A percentile compares a stretch with the other conserved stretches of the same genome.
phyloP scores from a whole-genome alignment of 2,888 invertebrate species.

The Andrena bucephala region DNA sequence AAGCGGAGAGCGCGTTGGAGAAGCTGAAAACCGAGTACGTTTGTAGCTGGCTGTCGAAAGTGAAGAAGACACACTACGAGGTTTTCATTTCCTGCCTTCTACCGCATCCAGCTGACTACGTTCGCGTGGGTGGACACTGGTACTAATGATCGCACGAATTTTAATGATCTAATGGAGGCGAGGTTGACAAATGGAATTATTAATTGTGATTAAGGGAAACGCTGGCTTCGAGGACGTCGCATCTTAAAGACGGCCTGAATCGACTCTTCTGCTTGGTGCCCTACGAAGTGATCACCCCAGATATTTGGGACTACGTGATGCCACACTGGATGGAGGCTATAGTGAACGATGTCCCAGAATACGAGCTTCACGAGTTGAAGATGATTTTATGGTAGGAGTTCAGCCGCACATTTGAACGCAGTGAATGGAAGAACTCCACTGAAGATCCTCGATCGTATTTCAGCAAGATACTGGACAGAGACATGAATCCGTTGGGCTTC shows the following conservation, averaged over 20 bases:
- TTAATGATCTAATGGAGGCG: neutral
- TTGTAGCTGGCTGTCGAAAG: slow-evolving; percentile 95
- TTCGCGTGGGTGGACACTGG: slow-evolving; percentile 98
- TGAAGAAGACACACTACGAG: slow-evolving; percentile 93
- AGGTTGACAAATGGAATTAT: neutral
- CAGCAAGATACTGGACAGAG: slow-evolving; percentile 98
- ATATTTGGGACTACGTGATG: slow-evolving; percentile 99
- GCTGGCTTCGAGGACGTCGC: slow-evolving; percentile 93
- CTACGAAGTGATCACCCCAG: slow-evolving; percentile 97
- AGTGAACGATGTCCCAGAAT: slow-evolving; percentile 95
- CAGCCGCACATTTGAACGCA: no score
- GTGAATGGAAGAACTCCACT: neutral
- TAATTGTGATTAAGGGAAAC: slow-evolving; percentile 88
- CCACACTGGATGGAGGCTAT: slow-evolving; percentile 99
- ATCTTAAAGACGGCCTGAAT: slow-evolving; percentile 97
- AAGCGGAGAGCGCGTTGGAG: slow-evolving; percentile 94
- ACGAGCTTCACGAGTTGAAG: slow-evolving; percentile 93
- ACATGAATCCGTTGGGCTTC: slow-evolving; percentile 97
- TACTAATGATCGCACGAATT: slow-evolving; percentile 79
- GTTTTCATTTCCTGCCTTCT: slow-evolving; percentile 97
- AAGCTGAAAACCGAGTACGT: slow-evolving; percentile 97
- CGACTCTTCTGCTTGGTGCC: slow-evolving; percentile 98
- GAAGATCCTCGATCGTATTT: slow-evolving; percentile 69
- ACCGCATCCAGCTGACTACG: slow-evolving; percentile 98
- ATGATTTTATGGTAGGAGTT: slow-evolving; percentile 89